Base-by-base conservation (phyloP, 2,113 vertebrate species). In the Xyrauchen texanus region DNA sequence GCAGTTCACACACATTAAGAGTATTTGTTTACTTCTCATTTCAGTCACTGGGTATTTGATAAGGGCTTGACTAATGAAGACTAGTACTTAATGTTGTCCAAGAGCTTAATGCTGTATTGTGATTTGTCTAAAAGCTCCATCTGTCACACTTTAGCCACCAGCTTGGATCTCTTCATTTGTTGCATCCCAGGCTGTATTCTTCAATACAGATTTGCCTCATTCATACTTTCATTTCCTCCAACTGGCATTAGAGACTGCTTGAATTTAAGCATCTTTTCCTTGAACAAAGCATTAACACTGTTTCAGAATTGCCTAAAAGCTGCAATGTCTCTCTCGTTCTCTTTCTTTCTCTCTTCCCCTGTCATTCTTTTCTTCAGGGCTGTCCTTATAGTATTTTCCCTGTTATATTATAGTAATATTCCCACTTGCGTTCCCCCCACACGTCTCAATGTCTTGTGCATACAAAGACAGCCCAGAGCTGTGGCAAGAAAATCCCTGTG, bases 161-260 rank as follows among this genome's bases (percentile, higher is more conserved):
- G n/a, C 13, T 15, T 7, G 7, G 2, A 12, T 46, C 3, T 68
- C 46, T 47, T n/a, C 21, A 55, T 34, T 52, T 34, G 21, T 34
- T 34, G 21, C 21, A 34, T 34, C 21, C 21, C 21, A 34, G 21
- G 21, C 21, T 34, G 53, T 47, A 46, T 72, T 58, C 55, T 15
- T 60, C 69, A 42, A 42, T 12, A 15, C 52, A 57, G 7, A 55
- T 57, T 12, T 60, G 0, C 64, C 51, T 81, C 72, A 82, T 61
- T 75, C 81, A 83, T 70, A 13, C 74, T 78, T 55, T 76, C 51
- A 61, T 44, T 83, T 34, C 58, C 21, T 75, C 55, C 62, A 55
- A 15, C 65, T 44, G 69, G 44, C 55, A 72, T 72, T 55, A 61
- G 55, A 72, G 8, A 3, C 55, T 45, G 52, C 34, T 13, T 72